phyloP scores from a whole-genome alignment of 2,888 invertebrate species.

The Odontocerum albicorne region DNA sequence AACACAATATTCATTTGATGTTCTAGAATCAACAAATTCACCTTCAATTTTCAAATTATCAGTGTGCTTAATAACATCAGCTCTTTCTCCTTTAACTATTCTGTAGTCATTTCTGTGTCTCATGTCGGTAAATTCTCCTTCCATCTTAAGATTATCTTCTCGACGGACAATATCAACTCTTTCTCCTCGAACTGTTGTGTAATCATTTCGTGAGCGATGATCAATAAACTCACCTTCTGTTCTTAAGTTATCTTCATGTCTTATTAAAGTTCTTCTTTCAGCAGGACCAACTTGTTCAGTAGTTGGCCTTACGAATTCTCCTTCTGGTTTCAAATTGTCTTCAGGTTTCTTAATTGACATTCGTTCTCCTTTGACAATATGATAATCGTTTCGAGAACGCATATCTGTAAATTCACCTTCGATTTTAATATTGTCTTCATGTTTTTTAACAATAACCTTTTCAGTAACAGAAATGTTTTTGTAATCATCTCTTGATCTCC shows the following conservation, averaged over 20 bases:
- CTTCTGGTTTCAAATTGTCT: conserved; percentile 56
- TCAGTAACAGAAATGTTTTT: conserved; percentile 58
- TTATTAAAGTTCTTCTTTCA: conserved; percentile 57
- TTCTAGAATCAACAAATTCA: conserved; percentile 56
- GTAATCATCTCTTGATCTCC: conserved; percentile 59
- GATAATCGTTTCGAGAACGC: conserved; percentile 44
- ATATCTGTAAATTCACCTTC: conserved; percentile 52
- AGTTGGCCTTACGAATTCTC: conserved; percentile 54
- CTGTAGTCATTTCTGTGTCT: conserved; percentile 50
- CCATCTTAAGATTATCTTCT: conserved; percentile 65
- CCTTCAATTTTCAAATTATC: conserved; percentile 61
- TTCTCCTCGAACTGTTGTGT: conserved; percentile 60
- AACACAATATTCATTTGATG: conserved; percentile 58
- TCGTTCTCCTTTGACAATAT: conserved; percentile 46
- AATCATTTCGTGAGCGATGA: conserved; percentile 54
- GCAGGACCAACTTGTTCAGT: conserved; percentile 48
- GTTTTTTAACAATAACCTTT: conserved; percentile 54
- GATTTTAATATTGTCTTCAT: conserved; percentile 59
- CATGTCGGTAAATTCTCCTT: conserved; percentile 52
- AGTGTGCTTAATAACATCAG: conserved; percentile 46
- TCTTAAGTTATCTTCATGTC: conserved; percentile 56
- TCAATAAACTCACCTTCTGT: conserved; percentile 60
- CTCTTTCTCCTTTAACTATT: conserved; percentile 48
- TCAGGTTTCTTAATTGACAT: conserved; percentile 44
- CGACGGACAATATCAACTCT: conserved; percentile 61